Evolutionary conservation across 2,888 invertebrate genomes (phyloP).

Genomic region (Mamestra brassicae): DNA sequence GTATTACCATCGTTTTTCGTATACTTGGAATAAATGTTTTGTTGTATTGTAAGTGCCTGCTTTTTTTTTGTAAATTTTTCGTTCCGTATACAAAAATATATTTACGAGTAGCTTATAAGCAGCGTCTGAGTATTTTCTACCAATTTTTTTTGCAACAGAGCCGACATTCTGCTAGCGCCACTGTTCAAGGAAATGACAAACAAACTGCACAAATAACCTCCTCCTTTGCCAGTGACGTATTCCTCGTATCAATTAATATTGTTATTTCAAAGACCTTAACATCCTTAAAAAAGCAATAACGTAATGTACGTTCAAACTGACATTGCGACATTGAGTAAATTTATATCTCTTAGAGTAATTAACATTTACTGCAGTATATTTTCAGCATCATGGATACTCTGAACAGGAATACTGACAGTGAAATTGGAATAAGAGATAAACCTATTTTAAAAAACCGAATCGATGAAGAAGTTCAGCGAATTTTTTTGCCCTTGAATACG

Average conservation of each 20-base stretch:
- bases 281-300: not conserved
- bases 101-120: too few relatives aligned
- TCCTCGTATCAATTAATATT: not conserved
- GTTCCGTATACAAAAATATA: too few relatives aligned
- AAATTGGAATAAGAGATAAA: constrained; percentile 2
- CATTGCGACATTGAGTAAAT: not conserved
- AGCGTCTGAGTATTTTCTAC: too few relatives aligned
- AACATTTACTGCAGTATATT: not conserved
- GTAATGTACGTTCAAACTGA: not conserved
- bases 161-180: too few relatives aligned
- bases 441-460: not conserved
- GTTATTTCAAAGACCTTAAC: not conserved
- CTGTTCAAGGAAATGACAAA: not conserved
- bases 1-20: too few relatives aligned
- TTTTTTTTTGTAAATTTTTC: too few relatives aligned
- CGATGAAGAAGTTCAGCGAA: constrained; percentile 15
- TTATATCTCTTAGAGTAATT: not conserved
- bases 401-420: not conserved
- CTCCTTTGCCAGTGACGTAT: not conserved
- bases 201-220: not conserved
- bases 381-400: constrained; percentile 3
- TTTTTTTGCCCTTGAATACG: constrained; percentile 13
- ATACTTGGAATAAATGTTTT: too few relatives aligned
- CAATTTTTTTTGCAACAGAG: too few relatives aligned
- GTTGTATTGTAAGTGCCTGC: too few relatives aligned